Conservation (phyloP, 1,140 invertebrate species). For the Spodoptera frugiperda region DNA sequence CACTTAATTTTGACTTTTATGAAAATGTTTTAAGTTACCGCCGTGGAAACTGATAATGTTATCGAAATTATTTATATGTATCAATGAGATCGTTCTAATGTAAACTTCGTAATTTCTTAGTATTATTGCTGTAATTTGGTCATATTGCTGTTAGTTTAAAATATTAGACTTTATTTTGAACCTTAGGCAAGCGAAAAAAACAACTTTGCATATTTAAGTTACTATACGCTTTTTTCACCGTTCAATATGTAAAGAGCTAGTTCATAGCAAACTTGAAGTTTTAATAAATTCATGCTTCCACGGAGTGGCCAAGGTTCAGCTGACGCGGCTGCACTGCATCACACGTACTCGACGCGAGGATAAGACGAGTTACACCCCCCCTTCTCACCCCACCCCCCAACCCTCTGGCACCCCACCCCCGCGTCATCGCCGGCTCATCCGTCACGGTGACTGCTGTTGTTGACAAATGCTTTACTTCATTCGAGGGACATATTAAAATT, state of each 20-base stretch:
- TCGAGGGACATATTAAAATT: constrained; percentile 58
- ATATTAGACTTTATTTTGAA: too few species aligned
- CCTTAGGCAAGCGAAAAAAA: too few species aligned
- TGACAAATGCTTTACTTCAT: constrained; percentile 64
- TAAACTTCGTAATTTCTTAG: too few species aligned
- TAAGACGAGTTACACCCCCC: constrained; percentile 34
- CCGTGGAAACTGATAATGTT: too few species aligned
- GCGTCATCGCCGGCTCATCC: constrained; percentile 61
- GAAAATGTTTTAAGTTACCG: too few species aligned
- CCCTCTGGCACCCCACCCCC: constrained; percentile 39
- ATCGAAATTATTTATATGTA: too few species aligned
- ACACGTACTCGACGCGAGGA: constrained; percentile 38
- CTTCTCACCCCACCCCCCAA: constrained; percentile 15
- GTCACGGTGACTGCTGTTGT: constrained; percentile 60
- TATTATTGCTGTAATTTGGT: too few species aligned
- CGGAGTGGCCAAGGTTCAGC: constrained; percentile 23
- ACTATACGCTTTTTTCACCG: too few species aligned
- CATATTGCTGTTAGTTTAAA: too few species aligned
- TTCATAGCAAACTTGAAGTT: background rate
- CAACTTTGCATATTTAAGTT: too few species aligned
- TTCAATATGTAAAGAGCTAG: background rate
- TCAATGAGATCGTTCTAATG: too few species aligned
- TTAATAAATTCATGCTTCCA: constrained; percentile 21
- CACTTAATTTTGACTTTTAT: too few species aligned
- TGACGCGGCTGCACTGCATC: constrained; percentile 39